Evolutionary conservation across 2,797 vertebrate genomes (phyloP), one percentile per base, ranked within the genome.

Genomic region (Columba guinea): DNA sequence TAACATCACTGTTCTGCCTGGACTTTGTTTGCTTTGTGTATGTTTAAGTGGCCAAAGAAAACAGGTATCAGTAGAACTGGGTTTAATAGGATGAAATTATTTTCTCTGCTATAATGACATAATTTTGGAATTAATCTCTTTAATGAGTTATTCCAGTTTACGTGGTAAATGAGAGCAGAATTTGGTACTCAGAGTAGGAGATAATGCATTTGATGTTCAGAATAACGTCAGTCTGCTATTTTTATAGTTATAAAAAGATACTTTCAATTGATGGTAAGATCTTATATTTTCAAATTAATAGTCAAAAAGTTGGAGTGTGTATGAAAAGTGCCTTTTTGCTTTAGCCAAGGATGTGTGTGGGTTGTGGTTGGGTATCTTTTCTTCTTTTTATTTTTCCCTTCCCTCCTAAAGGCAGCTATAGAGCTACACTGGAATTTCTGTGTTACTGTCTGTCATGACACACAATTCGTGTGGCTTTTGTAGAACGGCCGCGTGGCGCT

Each of bases 401-500:
- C 8, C 4, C 10, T 19, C 52, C 22, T 7, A 37, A 59, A 82
- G 53, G 34, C 34, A 75, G 63, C 76, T 75, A 0, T 16, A 46
- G 39, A 63, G n/a, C 28, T 41, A 28, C 0, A 1, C 8, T 27
- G 56, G 46, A 41, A 35, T 81, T 83, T 68, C 34, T 58, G 23
- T 35, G 4, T 77, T 48, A 6, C 53, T 63, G 19, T n/a, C 46
- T 74, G 74, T 67, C 39, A 27, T 32, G 78, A 49, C 39, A 78
- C 34, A 44, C 18, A 24, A 2, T 70, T 56, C 4, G 2, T 48
- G 49, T 79, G 59, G 64, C 53, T 82, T 56, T 34, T 58, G 65
- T 46, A 23, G 58, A 56, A 23, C 0, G 7, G 16, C 60, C 52
- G 1, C 1, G 11, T 35, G 48, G 34, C 0, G 0, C 13, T 37